Conservation (phyloP, 2,888 invertebrate genomes). For the Erebia epiphron region DNA sequence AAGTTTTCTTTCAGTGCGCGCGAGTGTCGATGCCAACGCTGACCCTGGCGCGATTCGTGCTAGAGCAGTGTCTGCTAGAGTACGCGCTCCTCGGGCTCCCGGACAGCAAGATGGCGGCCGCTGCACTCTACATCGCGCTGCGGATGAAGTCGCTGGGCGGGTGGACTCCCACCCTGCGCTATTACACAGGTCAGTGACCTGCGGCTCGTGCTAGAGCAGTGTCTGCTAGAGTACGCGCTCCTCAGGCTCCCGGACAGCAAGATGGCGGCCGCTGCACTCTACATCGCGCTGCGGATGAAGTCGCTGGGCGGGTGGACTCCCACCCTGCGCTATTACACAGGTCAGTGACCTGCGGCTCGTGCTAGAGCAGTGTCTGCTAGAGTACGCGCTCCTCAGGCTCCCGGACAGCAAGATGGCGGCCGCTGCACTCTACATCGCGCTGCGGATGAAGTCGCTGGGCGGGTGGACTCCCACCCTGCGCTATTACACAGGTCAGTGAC, state of each 20-base stretch:
- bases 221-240: slow-evolving; percentile 95
- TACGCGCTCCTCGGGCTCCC: slow-evolving; percentile 89
- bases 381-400: no score
- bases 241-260: slow-evolving; percentile 92
- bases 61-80: slow-evolving; percentile 97
- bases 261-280: slow-evolving; percentile 94
- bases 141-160: slow-evolving; percentile 90
- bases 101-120: slow-evolving; percentile 96
- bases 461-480: no score
- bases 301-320: slow-evolving; percentile 88
- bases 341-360: slow-evolving; percentile 53
- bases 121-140: slow-evolving; percentile 93
- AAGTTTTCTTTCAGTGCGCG: slow-evolving; percentile 85
- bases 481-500: no score
- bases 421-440: slow-evolving; percentile 72
- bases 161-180: slow-evolving; percentile 89
- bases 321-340: slow-evolving; percentile 90
- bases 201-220: slow-evolving; percentile 96
- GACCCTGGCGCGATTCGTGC: slow-evolving; percentile 96
- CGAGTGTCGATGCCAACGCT: slow-evolving; percentile 95
- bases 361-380: no score
- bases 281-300: slow-evolving; percentile 94
- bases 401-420: no score
- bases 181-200: slow-evolving; percentile 85
- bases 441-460: no score